Base-by-base conservation (phyloP, 64 coral and sea anemone genomes). In the Montipora capricornis region DNA sequence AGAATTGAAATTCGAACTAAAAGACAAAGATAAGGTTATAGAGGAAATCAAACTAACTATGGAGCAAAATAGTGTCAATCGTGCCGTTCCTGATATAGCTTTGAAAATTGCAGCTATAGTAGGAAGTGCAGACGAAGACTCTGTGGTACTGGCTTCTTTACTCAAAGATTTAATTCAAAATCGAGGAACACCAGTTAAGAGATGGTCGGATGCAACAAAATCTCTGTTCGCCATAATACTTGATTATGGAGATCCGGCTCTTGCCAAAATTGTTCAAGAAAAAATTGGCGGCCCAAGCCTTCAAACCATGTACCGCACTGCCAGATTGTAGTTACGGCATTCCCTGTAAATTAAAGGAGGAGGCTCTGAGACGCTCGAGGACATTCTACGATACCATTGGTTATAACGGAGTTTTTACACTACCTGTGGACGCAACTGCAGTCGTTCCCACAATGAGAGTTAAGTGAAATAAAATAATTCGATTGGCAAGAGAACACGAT, bases 221-320 rank as follows among this genome's bases (percentile, higher is more conserved):
- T 93, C 91, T 45, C 58, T 93, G 14, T 93, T 93, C 84, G 73
- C 91, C 45, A 93, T 57, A 49, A 93, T 93, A 87, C 73, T 93
- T 77, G 81, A 93, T 78, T 93, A 93, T 61, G 91, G 91, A 24
- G 91, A 74, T 17, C 60, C 60, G 14, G 60, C 10, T 64, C 14
- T 64, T 64, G 60, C 60, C 13, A 64, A 15, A 64, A 64, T 64
- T 64, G 60, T 64, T 11, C 60, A 64, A 15, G 60, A 64, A 6
- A 64, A 64, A 64, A 64, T 64, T 11, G 87, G 73, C 48, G 87
- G 87, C 59, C 87, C 87, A 19, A 75, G 73, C 44, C 71, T 75
- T 44, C 60, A 64, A 64, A 64, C 60, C 60, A 64, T 64, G 60
- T 64, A 64, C 60, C 60, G 60, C 60, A 64, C 60, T 64, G 60